Percentiles rank a stretch among this genome's conserved stretches.
Evolutionary conservation across 2,888 invertebrate species (phyloP).

Genomic region (Diadromus collaris): DNA sequence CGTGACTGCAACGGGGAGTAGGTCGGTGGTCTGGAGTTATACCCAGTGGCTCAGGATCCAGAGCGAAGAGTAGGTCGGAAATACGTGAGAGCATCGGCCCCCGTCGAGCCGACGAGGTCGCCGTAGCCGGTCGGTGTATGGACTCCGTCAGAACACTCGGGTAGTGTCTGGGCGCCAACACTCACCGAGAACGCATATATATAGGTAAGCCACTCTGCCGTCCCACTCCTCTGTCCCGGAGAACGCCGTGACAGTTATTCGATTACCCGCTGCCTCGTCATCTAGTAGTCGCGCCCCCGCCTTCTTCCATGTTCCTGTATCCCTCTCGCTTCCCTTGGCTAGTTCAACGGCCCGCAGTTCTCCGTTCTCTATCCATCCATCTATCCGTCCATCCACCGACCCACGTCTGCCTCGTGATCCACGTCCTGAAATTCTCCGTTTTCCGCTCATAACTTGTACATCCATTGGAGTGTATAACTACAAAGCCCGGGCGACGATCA

Average conservation of each 20-base stretch:
- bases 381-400: not conserved
- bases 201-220: slow-evolving; percentile 39
- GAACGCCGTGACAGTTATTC: slow-evolving; percentile 68
- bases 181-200: slow-evolving; percentile 9
- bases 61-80: slow-evolving; percentile 48
- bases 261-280: slow-evolving; percentile 69
- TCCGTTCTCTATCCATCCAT: slow-evolving; percentile 3
- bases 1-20: not conserved
- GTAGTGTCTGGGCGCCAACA: slow-evolving; percentile 49
- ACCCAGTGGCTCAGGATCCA: slow-evolving; percentile 33
- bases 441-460: slow-evolving; percentile 16
- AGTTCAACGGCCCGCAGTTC: slow-evolving; percentile 11
- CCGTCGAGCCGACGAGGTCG: slow-evolving; percentile 48
- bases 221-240: not conserved
- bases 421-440: slow-evolving; percentile 33
- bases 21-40: slow-evolving; percentile 39
- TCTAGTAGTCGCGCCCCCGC: slow-evolving; percentile 63
- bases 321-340: not conserved
- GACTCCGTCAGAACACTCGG: slow-evolving; percentile 38
- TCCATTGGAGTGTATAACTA: not conserved
- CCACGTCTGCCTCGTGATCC: slow-evolving; percentile 12
- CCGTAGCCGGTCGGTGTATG: slow-evolving; percentile 33
- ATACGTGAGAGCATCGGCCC: slow-evolving; percentile 34
- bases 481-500: slow-evolving; percentile 1
- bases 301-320: slow-evolving; percentile 55